Percentiles rank a stretch among this genome's conserved stretches.
Evolutionary conservation across 1,140 invertebrate genomes (phyloP).

Genomic region (Holotrichia oblita): DNA sequence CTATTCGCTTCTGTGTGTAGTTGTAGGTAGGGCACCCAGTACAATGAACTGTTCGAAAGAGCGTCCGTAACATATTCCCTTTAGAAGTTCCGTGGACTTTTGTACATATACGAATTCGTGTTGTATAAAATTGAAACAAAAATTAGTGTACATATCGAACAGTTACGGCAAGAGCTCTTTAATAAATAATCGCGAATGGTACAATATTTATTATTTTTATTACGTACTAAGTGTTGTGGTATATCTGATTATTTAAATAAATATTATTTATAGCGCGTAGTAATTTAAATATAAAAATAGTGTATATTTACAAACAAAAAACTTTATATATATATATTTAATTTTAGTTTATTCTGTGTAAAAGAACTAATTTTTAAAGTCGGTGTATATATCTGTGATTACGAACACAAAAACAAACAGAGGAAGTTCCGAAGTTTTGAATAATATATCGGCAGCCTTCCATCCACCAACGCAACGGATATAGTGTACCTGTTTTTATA

Average conservation of each 20-base stretch:
- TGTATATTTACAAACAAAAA: not conserved
- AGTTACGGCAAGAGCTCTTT: not conserved
- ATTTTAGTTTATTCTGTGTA: too few species aligned
- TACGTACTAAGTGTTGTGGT: constrained; percentile 34
- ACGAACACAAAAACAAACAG: not conserved
- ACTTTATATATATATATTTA: not conserved
- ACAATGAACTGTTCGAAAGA: constrained; percentile 33
- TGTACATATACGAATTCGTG: not conserved
- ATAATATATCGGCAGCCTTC: not conserved
- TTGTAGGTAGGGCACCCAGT: constrained; percentile 34
- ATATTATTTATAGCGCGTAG: not conserved
- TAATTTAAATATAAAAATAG: constrained; percentile 10
- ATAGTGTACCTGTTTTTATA: not conserved
- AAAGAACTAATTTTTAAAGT: too few species aligned
- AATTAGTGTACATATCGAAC: not conserved
- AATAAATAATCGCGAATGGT: not conserved
- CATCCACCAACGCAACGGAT: not conserved
- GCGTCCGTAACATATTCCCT: constrained; percentile 28
- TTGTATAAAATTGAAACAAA: constrained; percentile 4
- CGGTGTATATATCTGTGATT: not conserved
- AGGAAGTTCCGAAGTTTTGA: not conserved
- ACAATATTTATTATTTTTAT: not conserved
- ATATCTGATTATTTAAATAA: constrained; percentile 11
- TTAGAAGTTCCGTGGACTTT: constrained; percentile 16
- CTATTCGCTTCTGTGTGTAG: constrained; percentile 25